Evolutionary conservation across 2,888 invertebrate genomes (phyloP).

Genomic region (Cynaeus angustus): DNA sequence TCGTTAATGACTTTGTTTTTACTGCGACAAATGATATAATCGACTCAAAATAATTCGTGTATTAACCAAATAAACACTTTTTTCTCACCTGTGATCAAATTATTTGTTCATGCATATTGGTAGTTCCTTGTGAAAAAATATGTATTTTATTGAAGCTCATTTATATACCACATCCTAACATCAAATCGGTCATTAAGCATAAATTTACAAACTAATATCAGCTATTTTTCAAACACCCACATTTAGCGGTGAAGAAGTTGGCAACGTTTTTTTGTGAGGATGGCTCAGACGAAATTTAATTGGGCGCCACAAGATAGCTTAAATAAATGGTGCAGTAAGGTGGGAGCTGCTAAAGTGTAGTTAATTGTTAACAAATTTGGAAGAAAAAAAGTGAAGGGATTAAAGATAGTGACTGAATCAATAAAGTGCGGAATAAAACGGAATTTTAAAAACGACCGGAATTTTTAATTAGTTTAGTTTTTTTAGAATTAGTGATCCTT

Average conservation of each 20-base stretch:
- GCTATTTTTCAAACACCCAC: constrained; percentile 4
- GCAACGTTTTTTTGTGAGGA: not conserved
- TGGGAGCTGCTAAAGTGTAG: not conserved
- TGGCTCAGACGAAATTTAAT: not conserved
- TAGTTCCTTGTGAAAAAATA: constrained; percentile 9
- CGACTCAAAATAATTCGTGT: not conserved
- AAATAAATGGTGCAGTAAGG: not conserved
- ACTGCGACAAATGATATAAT: constrained; percentile 16
- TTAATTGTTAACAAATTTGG: too few species aligned
- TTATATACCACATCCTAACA: too few species aligned
- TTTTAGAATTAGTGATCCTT: too few species aligned
- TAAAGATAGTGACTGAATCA: too few species aligned
- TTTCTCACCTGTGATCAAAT: not conserved
- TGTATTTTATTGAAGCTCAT: not conserved
- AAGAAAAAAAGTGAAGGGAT: too few species aligned
- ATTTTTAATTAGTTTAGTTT: too few species aligned
- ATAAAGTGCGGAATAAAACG: too few species aligned
- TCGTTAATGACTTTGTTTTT: constrained; percentile 15
- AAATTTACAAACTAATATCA: constrained; percentile 2
- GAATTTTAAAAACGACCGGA: too few species aligned
- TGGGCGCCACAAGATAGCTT: not conserved
- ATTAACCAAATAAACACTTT: constrained; percentile 26
- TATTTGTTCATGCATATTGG: constrained; percentile 1
- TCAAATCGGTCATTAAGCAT: not conserved
- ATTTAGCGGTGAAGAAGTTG: not conserved